These are phyloP conservation scores for Syritta pipiens DNA, from an alignment of 2,888 invertebrate species.

Conservation along the genomic window DNA sequence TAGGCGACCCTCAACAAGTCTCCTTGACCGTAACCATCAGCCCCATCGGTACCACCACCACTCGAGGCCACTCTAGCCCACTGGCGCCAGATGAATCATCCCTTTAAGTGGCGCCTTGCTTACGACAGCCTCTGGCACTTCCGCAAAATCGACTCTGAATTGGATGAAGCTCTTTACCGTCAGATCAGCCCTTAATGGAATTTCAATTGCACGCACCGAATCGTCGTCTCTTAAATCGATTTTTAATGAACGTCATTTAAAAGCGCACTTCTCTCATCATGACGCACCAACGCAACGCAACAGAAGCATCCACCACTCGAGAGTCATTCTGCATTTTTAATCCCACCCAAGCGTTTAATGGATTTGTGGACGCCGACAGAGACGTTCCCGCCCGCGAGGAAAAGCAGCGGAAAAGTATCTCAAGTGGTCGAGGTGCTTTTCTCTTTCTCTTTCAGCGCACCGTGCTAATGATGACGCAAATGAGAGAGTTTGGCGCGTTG, in stretches of 20 bases:
- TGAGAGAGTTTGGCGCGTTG: constrained; percentile 31
- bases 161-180: neutral
- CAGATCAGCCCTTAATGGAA: constrained; percentile 12
- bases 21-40: neutral
- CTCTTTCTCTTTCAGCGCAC: neutral
- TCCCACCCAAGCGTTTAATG: neutral
- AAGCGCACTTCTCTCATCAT: neutral
- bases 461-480: constrained; percentile 61
- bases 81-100: constrained; percentile 29
- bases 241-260: constrained; percentile 49
- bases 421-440: constrained; percentile 18
- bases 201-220: constrained; percentile 36
- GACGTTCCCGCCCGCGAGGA: neutral
- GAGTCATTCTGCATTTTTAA: constrained; percentile 20
- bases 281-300: constrained; percentile 1
- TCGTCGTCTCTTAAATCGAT: constrained; percentile 44
- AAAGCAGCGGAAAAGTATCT: constrained; percentile 18
- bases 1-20: neutral
- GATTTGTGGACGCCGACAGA: constrained; percentile 18
- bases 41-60: neutral
- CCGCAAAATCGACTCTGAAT: constrained; percentile 25
- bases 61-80: neutral
- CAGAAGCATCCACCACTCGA: constrained; percentile 11
- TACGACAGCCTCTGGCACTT: constrained; percentile 31
- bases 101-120: constrained; percentile 29